Evolutionary conservation across 2,113 vertebrate genomes (phyloP).

Genomic region (Sisor rabdophorus): DNA sequence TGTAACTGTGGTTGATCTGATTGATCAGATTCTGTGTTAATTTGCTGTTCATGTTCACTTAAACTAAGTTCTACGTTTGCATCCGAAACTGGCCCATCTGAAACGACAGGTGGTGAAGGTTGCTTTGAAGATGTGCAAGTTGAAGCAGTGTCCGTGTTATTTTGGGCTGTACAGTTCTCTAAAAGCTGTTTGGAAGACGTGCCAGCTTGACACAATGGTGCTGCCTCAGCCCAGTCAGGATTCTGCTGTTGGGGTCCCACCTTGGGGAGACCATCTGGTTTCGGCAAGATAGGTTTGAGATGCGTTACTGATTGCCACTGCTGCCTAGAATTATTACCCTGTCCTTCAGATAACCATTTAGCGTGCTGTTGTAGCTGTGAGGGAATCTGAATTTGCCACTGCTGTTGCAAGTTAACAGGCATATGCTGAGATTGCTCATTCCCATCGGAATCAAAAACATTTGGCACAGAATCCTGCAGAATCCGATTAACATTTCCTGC

Average conservation of each 20-base stretch:
- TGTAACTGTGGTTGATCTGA: conserved; percentile 50
- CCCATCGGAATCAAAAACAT: conserved; percentile 15
- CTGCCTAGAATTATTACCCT: conserved; percentile 15
- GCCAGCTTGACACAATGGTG: conserved; percentile 45
- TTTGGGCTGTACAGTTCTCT: conserved; percentile 43
- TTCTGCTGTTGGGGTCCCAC: conserved; percentile 51
- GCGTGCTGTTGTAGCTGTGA: conserved; percentile 44
- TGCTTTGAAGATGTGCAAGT: conserved; percentile 43
- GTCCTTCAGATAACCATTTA: conserved; percentile 28
- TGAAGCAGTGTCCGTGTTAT: conserved; percentile 34
- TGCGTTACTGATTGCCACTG: conserved; percentile 23
- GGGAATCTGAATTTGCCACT: conserved; percentile 43
- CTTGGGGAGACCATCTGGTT: conserved; percentile 26
- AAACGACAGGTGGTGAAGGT: conserved; percentile 40
- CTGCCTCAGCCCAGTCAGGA: conserved; percentile 45
- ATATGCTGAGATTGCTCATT: conserved; percentile 23
- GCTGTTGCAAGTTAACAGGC: conserved; percentile 42
- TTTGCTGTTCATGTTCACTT: conserved; percentile 27
- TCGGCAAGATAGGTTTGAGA: conserved; percentile 37
- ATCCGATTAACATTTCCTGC: conserved; percentile 48
- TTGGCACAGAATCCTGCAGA: conserved; percentile 41
- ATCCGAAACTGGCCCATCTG: conserved; percentile 57
- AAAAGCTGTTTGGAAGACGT: conserved; percentile 44
- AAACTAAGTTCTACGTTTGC: conserved; percentile 37
- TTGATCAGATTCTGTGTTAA: conserved; percentile 59